These are phyloP conservation scores for Neoascia interrupta DNA, from an alignment of 2,888 invertebrate species.

Conservation along the genomic window DNA sequence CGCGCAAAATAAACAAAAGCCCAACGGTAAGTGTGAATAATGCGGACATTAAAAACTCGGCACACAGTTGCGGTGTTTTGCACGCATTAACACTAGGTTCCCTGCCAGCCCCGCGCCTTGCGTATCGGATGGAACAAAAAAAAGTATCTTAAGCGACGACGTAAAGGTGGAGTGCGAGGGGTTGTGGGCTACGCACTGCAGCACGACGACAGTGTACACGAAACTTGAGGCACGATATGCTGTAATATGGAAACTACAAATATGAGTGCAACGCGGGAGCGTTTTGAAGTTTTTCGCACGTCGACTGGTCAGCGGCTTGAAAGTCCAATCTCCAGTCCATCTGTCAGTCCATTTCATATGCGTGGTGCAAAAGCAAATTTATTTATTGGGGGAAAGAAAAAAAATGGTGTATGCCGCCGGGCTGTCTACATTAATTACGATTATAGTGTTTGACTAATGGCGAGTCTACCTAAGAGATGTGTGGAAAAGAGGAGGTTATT, in stretches of 20 bases:
- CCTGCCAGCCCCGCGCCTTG: too few species aligned
- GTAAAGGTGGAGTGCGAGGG: not conserved
- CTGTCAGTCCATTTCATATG: not conserved
- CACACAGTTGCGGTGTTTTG: slow-evolving; percentile 57
- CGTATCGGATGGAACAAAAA: slow-evolving; percentile 20
- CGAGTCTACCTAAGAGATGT: not conserved
- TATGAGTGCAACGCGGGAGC: slow-evolving; percentile 11
- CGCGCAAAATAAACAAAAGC: slow-evolving; percentile 62
- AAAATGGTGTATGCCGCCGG: slow-evolving; percentile 34
- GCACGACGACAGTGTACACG: too few species aligned
- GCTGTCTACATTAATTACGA: slow-evolving; percentile 57
- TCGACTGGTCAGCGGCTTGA: slow-evolving; percentile 21
- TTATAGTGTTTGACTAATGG: slow-evolving; percentile 44
- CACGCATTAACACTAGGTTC: slow-evolving; percentile 62
- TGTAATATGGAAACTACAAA: too few species aligned
- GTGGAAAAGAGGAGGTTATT: slow-evolving; percentile 28
- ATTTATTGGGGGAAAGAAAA: slow-evolving; percentile 15
- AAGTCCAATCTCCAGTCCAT: not conserved
- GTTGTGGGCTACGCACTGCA: slow-evolving; percentile 48
- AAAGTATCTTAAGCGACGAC: slow-evolving; percentile 17
- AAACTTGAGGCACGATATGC: too few species aligned
- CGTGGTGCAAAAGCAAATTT: slow-evolving; percentile 38
- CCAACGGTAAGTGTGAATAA: slow-evolving; percentile 67
- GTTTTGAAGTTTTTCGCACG: slow-evolving; percentile 59
- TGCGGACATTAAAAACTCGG: slow-evolving; percentile 68